Evolutionary conservation across 2,797 vertebrate genomes (phyloP).

Genomic region (Chloroceryle inda): DNA sequence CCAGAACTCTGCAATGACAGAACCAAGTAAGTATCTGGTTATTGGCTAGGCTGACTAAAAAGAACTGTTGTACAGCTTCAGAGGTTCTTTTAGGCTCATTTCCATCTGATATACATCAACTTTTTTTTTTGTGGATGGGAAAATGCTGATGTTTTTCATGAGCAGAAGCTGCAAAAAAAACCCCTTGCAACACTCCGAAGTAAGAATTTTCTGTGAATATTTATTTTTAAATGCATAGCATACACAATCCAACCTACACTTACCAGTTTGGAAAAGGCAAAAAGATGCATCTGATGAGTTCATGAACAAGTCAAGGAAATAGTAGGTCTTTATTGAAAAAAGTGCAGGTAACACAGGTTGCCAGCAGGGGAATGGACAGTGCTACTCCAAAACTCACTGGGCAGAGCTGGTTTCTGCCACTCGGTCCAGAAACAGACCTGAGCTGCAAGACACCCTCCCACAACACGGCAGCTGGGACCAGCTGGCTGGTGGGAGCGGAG

Average conservation of each 20-base stretch:
- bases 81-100: not conserved
- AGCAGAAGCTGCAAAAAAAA: not conserved
- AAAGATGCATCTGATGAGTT: not conserved
- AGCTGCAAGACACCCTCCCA: fast-evolving
- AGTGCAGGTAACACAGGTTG: fast-evolving
- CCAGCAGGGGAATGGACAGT: fast-evolving
- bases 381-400: not conserved
- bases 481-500: too few relatives aligned
- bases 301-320: not conserved
- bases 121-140: not conserved
- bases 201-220: not conserved
- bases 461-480: not conserved
- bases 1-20: not conserved
- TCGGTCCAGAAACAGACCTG: not conserved
- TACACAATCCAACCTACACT: not conserved
- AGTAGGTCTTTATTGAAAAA: not conserved
- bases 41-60: not conserved
- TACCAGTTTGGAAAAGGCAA: not conserved
- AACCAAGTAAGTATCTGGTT: not conserved
- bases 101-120: not conserved
- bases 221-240: not conserved
- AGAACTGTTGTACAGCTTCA: not conserved
- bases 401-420: fast-evolving
- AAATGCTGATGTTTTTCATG: not conserved
- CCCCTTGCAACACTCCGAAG: not conserved